Evolutionary conservation across 2,797 vertebrate genomes (phyloP), one percentile per base, ranked within the genome.

Genomic region (Myotis daubentonii): DNA sequence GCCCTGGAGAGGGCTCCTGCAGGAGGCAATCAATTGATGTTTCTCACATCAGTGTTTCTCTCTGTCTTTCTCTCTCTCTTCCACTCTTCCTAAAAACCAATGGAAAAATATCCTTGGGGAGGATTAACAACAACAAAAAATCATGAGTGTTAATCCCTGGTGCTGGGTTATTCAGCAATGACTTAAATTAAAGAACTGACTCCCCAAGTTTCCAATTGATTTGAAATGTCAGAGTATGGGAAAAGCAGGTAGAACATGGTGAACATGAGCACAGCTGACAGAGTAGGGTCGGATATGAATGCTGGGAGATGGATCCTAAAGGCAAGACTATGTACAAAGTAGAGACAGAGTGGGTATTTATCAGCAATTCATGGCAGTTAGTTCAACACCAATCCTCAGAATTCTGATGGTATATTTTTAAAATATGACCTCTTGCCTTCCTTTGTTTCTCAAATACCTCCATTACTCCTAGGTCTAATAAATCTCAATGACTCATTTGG

Each of bases 251-350:
- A 80, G 19, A 68, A 25, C 12, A 33, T 0, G 13, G 6, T 55
- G 16, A 85, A 20, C 11, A 5, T 4, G 28, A 28, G 70, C 22
- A 47, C 0, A 6, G 41, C 8, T 57, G 36, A 76, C 5, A 7
- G 19, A 22, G 22, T 10, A 13, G 5, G 2, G 8, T 0, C 55
- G 25, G 3, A 47, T 28, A 51, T 2, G 19, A 81, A 44, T 2
- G 11, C 4, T 3, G 0, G 7, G 28, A 1, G 17, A 8, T 6
- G 5, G 1, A 9, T 53, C 25, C 28, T 11, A 33, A 23, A 92
- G 51, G 72, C 12, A 41, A 66, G 3, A 0, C 0, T 12, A 23
- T n/a, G 2, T 66, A 22, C 8, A 33, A 33, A 70, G 22, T 1
- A 11, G 20, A 81, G 36, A 2, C 3, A 47, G 23, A 20, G 28